Base-by-base conservation (phyloP, 2,888 invertebrate genomes). In the Crepidodera aurea region DNA sequence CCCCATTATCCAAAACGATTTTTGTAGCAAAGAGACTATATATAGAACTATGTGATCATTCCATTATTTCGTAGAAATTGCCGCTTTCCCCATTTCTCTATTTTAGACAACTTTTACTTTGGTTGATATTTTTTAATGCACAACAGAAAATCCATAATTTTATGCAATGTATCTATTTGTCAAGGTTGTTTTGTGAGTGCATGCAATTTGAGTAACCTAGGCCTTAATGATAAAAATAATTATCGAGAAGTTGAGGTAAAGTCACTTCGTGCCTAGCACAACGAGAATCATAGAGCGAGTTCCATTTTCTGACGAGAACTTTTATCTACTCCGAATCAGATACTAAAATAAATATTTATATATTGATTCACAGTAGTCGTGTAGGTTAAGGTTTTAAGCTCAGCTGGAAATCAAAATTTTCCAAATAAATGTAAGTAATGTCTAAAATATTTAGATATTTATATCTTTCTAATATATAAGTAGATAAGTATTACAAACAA, bases 261-360 rank as follows among this genome's bases (percentile, higher is more conserved):
- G 27, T 57, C 61, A 63, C 32, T 55, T 51, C 64, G 67, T 67
- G 58, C 67, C 64, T 58, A 61, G 67, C 62, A 67, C 67, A 64
- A 51, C 6, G 50, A 56, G 58, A 48, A 51, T 44, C 51, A 15
- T n/a, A n/a, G n/a, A n/a, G 44, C 16, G 16, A 44, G 8, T 53
- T 29, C 48, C 29, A 46, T 51, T 61, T 32, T 6, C 46, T 42
- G 27, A 25, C 18, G 16, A 40, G 34, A 39, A 55, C 29, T 55
- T 61, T 55, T 61, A 39, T 56, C 34, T 51, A 51, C 39, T 29
- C 16, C 6, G 22, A 44, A 51, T 44, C 34, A 40, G 37, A 46
- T 15, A 60, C 37, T 12, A 27, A 50, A 34, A 60, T 55, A 39
- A 53, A 53, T 34, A 16, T 18, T 42, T 51, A 22, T 34, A 22